Base-by-base conservation (phyloP, 1,140 invertebrate genomes). In the Lepidotrigona ventralis region DNA sequence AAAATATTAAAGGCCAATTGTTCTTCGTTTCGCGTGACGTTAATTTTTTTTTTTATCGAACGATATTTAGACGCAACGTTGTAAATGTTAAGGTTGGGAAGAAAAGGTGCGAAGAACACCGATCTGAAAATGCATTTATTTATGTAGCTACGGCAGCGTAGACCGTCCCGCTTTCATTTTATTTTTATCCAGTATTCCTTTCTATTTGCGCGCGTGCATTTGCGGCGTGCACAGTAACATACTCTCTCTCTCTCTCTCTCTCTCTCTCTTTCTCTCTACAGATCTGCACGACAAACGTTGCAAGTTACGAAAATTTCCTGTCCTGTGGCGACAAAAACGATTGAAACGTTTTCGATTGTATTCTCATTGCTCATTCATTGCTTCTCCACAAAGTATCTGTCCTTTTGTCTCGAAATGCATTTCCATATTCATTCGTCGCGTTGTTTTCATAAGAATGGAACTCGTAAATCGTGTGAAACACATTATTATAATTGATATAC, bases 121-220 rank as follows among this genome's bases (percentile, higher is more conserved):
- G 81, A 82, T 60, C 73, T 58, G 51, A 46, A 82, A 77, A 66
- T 53, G 74, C 74, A 77, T 82, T 82, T 82, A 82, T 77, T 82
- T 82, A 82, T 70, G 51, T 23, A 66, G 23, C 60, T 19, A 60
- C 81, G 53, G 23, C 64, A 39, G 53, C 69, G 70, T 6, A 46
- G 46, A 29, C 56, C 72, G 79, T 77, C 81, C 81, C 26, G 81
- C 81, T 82, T 82, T 82, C 81, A 77, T 82, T 82, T 82, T 82
- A 82, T 82, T 82, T 82, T 82, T 82, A 82, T 54, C 54, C 81
- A n/a, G 74, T 82, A 82, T 77, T 69, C 81, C 81, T 82, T 82
- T 82, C 81, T 82, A 82, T 82, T 82, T 82, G 56, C 77, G 71
- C 79, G 63, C 58, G 60, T 75, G 74, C 74, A 46, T 78, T 82